Evolutionary conservation across 1,140 invertebrate genomes (phyloP), one percentile per base, ranked within the genome.

Genomic region (Dufourea novaeangliae): DNA sequence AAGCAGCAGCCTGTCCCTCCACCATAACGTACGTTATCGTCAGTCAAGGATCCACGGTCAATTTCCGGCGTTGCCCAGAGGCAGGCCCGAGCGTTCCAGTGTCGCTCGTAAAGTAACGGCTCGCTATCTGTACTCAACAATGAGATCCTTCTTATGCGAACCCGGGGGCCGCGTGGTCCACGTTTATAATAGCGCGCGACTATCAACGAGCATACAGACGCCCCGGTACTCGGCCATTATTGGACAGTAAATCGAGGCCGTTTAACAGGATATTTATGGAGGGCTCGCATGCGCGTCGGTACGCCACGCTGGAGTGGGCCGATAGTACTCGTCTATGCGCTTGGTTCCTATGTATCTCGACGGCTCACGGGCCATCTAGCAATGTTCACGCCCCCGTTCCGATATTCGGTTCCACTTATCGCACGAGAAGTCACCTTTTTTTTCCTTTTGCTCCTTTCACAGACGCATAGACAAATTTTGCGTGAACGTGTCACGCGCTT

Each of bases 251-350:
- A 89, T 87, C 87, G 88, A 90, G 84, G 68, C 86, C 88, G 85
- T 89, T 90, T 88, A 89, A 86, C 89, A 73, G 74, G 87, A 90
- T 91, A 91, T 91, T 91, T 91, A 91, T 91, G 90, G 84, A 68
- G 64, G 67, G 72, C 63, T 78, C 54, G 67, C 61, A 64, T 44
- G 85, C 84, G 77, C 76, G 46, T 52, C 67, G 68, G n/a, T n/a
- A n/a, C 50, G 52, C 71, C 56, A n/a, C 69, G 68, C 86, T 89
- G 87, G 69, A 78, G 73, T 73, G 69, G 68, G 46, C 70, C 70
- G 87, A 89, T 89, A 79, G 82, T 78, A 82, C 64, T 39, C 66
- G 56, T 63, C 59, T 78, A 64, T 78, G 52, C 69, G 20, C 20
- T 17, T n/a, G 20, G 39, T 14, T 32, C 66, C 75, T 78, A 84